Evolutionary conservation across 2,113 vertebrate genomes (phyloP), one percentile per base, ranked within the genome.

Genomic region (Platanista minor): DNA sequence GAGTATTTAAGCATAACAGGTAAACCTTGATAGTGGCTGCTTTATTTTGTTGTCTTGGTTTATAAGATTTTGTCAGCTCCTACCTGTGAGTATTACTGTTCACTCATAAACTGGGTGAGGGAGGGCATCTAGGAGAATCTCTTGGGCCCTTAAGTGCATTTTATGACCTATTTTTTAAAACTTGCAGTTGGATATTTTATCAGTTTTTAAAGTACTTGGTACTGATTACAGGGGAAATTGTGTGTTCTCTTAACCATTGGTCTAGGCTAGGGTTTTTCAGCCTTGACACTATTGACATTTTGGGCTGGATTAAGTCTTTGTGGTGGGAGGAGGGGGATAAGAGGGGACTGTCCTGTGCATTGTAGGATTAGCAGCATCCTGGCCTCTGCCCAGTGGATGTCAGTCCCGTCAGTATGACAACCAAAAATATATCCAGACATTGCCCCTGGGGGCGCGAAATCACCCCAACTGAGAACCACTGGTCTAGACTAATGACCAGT

Each of bases 81-180:
- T 39, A 86, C 71, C n/a, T 84, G 27, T 91, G 41, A 72, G 21
- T 74, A 75, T 90, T 80, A 64, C 85, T 96, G 67, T 84, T 94
- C 6, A 75, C 21, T 87, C 23, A 43, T 91, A 87, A 94, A 72
- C 86, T 95, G 77, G 54, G 7, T 90, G 57, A 90, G 31, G 54
- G 23, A 75, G 17, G 11, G 18, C n/a, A 78, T 86, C 15, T 59
- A 71, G 27, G 41, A 94, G 21, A 94, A 87, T 92, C 36, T 97
- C 49, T 87, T 59, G 8, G 62, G 41, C 29, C 85, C 14, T 94
- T 92, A 77, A 54, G 66, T 75, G 36, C 21, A 87, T 94, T 93
- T 87, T 97, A 75, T 94, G 69, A 62, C 49, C 52, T 93, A 8
- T 46, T 92, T 95, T 95, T 90, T 33, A 31, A 69, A 93, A 86